phyloP scores from a whole-genome alignment of 53 echinoderm and acorn worm genomes.

The Zoroaster sp. region DNA sequence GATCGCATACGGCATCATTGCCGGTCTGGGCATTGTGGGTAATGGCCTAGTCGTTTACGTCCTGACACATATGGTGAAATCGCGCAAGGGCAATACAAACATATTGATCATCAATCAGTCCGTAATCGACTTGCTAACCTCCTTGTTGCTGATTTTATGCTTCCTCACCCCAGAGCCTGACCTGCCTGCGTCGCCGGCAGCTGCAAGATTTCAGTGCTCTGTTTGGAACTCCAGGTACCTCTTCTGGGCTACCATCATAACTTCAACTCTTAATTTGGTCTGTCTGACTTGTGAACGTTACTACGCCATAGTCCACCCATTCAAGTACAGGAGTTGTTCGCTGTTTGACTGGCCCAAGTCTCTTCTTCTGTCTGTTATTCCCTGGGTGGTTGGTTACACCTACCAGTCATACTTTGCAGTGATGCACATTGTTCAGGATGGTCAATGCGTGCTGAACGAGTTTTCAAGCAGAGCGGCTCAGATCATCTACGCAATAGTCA shows the following conservation, averaged over 20 bases:
- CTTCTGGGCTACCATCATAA: conserved; percentile 39
- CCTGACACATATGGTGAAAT: conserved; percentile 46
- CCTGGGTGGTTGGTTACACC: conserved; percentile 2
- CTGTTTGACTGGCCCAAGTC: conserved; percentile 25
- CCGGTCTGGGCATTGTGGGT: conserved; percentile 71
- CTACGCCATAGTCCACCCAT: conserved; percentile 44
- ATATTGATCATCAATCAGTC: conserved; percentile 47
- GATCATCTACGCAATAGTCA: conserved; percentile 9
- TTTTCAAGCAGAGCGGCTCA: conserved; percentile 9
- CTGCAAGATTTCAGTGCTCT: conserved; percentile 24
- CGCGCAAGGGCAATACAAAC: conserved; percentile 33
- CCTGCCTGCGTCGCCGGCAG: not conserved
- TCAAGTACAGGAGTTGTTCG: conserved; percentile 14
- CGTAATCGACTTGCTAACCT: conserved; percentile 31
- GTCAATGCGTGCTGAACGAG: conserved; percentile 9
- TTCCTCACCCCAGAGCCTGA: conserved; percentile 9
- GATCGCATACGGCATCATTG: conserved; percentile 73
- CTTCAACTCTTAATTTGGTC: conserved; percentile 44
- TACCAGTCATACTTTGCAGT: conserved; percentile 30
- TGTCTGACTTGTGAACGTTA: conserved; percentile 43
- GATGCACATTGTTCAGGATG: conserved; percentile 15
- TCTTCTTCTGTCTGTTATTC: not conserved
- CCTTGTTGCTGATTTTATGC: conserved; percentile 15
- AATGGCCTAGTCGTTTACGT: conserved; percentile 78
- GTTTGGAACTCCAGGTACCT: conserved; percentile 44